phyloP scores from a whole-genome alignment of 2,888 invertebrate species.

The Erebia palarica region DNA sequence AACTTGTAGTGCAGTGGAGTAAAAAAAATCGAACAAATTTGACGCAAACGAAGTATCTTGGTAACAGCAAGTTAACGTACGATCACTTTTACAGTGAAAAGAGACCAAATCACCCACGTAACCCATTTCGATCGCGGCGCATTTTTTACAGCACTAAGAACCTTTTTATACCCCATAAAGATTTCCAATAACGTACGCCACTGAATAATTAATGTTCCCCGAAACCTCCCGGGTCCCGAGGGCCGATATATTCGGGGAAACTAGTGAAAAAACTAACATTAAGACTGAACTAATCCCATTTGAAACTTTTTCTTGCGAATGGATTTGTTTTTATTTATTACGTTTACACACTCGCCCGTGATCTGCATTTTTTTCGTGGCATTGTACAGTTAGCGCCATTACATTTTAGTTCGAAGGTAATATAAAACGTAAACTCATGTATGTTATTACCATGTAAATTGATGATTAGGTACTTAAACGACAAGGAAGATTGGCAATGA shows the following conservation, averaged over 20 bases:
- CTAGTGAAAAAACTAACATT: constrained; percentile 16
- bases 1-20: no score
- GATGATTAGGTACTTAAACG: no score
- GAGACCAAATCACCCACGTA: constrained; percentile 4
- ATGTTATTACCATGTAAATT: no score
- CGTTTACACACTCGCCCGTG: background rate
- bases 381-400: no score
- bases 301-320: background rate
- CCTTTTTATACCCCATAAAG: constrained; percentile 36
- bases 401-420: no score
- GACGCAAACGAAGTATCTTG: background rate
- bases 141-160: constrained; percentile 23
- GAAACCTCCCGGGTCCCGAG: background rate
- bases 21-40: no score
- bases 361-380: no score
- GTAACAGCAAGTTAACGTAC: background rate
- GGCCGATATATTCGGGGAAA: constrained; percentile 9
- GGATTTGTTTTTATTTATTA: background rate
- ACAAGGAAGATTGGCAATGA: no score
- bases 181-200: constrained; percentile 32
- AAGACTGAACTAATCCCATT: constrained; percentile 11
- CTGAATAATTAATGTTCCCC: constrained; percentile 35
- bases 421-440: no score
- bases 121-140: constrained; percentile 14
- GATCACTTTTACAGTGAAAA: background rate